phyloP scores from a whole-genome alignment of 2,888 invertebrate species.

The Acleris literana region DNA sequence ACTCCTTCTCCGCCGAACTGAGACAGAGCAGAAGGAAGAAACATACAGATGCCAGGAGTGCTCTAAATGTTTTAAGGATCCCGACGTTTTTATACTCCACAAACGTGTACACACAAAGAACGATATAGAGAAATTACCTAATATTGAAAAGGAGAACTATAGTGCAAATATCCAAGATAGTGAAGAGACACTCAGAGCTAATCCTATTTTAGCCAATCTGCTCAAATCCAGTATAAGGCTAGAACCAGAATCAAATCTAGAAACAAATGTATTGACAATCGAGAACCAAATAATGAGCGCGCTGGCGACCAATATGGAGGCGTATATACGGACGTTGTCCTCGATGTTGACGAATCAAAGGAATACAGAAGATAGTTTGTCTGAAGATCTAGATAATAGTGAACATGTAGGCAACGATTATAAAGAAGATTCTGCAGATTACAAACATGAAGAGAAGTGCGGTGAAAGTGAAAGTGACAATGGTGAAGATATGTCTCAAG shows the following conservation, averaged over 20 bases:
- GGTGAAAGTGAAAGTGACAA: slow-evolving; percentile 38
- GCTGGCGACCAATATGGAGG: slow-evolving; percentile 64
- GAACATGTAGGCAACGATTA: slow-evolving; percentile 27
- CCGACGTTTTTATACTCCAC: slow-evolving; percentile 70
- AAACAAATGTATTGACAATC: slow-evolving; percentile 51
- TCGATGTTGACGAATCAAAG: slow-evolving; percentile 45
- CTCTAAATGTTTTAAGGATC: slow-evolving; percentile 75
- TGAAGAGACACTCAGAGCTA: slow-evolving; percentile 63
- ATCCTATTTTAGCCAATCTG: slow-evolving; percentile 72
- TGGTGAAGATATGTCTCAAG: slow-evolving; percentile 50
- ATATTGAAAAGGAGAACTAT: slow-evolving; percentile 59
- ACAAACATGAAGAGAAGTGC: not conserved
- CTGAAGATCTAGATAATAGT: not conserved
- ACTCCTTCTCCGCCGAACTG: slow-evolving; percentile 19
- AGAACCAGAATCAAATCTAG: slow-evolving; percentile 43
- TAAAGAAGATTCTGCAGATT: not conserved
- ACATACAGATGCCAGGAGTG: slow-evolving; percentile 67
- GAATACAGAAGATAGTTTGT: slow-evolving; percentile 5
- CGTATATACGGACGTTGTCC: slow-evolving; percentile 59
- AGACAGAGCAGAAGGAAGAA: slow-evolving; percentile 24
- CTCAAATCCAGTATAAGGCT: slow-evolving; percentile 48
- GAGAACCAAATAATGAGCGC: slow-evolving; percentile 68
- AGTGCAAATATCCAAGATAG: slow-evolving; percentile 47
- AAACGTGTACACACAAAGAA: slow-evolving; percentile 55
- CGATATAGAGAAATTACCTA: slow-evolving; percentile 28